Evolutionary conservation across 1,140 invertebrate species (phyloP).

Genomic region (Drosophila melanica): DNA sequence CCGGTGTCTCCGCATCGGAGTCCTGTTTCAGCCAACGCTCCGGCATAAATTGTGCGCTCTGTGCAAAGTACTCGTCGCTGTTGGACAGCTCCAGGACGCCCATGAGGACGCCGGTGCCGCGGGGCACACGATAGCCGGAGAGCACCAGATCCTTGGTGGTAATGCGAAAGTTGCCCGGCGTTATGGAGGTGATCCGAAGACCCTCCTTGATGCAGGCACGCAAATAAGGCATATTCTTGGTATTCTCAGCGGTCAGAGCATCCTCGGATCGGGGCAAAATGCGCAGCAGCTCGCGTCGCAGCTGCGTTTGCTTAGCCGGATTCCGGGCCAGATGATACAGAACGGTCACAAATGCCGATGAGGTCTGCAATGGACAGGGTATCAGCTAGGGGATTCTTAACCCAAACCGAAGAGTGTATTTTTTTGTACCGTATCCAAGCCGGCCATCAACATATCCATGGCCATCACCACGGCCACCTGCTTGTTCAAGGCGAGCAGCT

Average conservation of each 20-base stretch:
- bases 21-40: slow-evolving; percentile 88
- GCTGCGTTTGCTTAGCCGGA: slow-evolving; percentile 84
- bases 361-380: slow-evolving; percentile 39
- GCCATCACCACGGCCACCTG: slow-evolving; percentile 87
- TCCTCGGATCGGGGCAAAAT: slow-evolving; percentile 63
- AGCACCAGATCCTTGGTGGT: slow-evolving; percentile 90
- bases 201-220: slow-evolving; percentile 86
- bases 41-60: slow-evolving; percentile 88
- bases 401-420: too few species aligned
- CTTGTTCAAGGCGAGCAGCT: slow-evolving; percentile 86
- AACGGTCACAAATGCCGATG: slow-evolving; percentile 63
- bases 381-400: too few species aligned
- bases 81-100: slow-evolving; percentile 64
- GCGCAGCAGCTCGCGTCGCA: slow-evolving; percentile 85
- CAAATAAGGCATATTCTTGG: slow-evolving; percentile 84
- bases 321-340: slow-evolving; percentile 84
- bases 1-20: background rate
- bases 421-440: slow-evolving; percentile 89
- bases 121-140: slow-evolving; percentile 92
- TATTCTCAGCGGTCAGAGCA: slow-evolving; percentile 78
- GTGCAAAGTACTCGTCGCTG: slow-evolving; percentile 86
- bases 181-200: slow-evolving; percentile 92
- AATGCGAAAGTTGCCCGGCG: slow-evolving; percentile 92
- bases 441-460: slow-evolving; percentile 90
- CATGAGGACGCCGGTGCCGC: slow-evolving; percentile 85